These are phyloP conservation scores for Cryptus armator DNA, from an alignment of 2,888 invertebrate genomes.

Conservation along the genomic window DNA sequence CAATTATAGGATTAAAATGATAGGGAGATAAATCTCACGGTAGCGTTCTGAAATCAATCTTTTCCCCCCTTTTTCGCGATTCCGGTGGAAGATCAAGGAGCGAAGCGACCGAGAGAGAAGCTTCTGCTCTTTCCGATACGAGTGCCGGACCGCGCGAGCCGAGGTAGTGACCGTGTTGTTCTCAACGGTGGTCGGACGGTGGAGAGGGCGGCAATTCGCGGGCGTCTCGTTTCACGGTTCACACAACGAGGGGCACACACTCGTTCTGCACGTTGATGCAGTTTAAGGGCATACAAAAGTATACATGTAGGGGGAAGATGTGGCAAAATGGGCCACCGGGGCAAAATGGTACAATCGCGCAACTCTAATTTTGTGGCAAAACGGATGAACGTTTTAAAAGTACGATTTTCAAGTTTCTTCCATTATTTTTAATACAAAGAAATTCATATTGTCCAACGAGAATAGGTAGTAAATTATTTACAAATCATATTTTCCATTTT, in stretches of 20 bases:
- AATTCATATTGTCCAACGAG: no score
- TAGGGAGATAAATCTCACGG: conserved; percentile 59
- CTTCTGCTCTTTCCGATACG: conserved; percentile 27
- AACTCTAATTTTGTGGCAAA: no score
- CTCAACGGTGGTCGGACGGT: conserved; percentile 50
- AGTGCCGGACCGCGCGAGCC: conserved; percentile 5
- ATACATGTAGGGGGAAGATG: background rate
- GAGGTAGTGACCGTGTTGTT: conserved; percentile 36
- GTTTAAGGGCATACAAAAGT: conserved; percentile 64
- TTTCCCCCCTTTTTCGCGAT: conserved; percentile 64
- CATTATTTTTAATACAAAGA: no score
- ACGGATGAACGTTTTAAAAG: no score
- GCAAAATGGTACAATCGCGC: no score
- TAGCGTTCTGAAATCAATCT: conserved; percentile 54
- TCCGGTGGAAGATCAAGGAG: conserved; percentile 20
- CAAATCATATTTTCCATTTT: no score
- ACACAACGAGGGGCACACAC: conserved; percentile 67
- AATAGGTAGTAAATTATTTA: no score
- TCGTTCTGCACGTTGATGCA: conserved; percentile 59
- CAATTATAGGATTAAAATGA: conserved; percentile 16
- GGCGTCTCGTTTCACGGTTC: conserved; percentile 71
- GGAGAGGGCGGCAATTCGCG: conserved; percentile 66
- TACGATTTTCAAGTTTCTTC: no score
- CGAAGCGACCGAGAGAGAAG: conserved; percentile 14
- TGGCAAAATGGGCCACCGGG: background rate